Base-by-base conservation (phyloP, 2,113 vertebrate genomes). In the Corythaixoides concolor region DNA sequence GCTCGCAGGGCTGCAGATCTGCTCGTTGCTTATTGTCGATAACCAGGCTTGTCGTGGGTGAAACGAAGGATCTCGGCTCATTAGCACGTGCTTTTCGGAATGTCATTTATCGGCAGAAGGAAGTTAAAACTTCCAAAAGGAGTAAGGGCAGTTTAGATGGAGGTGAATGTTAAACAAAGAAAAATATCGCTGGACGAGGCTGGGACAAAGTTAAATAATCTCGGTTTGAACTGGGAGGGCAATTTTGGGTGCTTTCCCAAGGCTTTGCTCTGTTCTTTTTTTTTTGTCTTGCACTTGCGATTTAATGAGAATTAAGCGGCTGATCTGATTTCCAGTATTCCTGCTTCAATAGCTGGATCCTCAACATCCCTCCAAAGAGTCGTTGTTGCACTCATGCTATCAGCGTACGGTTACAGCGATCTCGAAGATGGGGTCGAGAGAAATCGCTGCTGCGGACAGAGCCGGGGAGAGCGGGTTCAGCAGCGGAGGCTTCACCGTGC, bases 1-100 rank as follows among this genome's bases (percentile, higher is more conserved):
- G 24, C 27, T 72, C 9, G n/a, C 92, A 35, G 47, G 73, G 97
- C 96, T 96, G 72, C 92, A 91, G 95, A 39, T 90, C 75, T 37
- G 96, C 97, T 97, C 97, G 97, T 88, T 97, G 97, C 88, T 96
- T 94, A 63, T 97, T 98, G 98, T 97, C 98, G 96, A 87, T 97
- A 98, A 83, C 81, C 37, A n/a, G 75, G 68, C 81, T 74, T 83
- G 90, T 79, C 90, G n/a, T 2, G 56, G 84, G 45, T 27, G 84
- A 55, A 37, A 55, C 12, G 53, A 78, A 62, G 85, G 82, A 23
- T 59, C 67, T 43, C 3, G 6, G 89, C 80, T 95, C 80, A 0
- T 96, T 68, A 94, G 69, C 82, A 35, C 1, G 2, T 45, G 59
- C 77, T 76, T 63, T 60, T 7, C 60, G 37, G 15, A 33, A 1